These are phyloP conservation scores for Scrobipalpa costella DNA, from an alignment of 2,888 invertebrate genomes.

Conservation along the genomic window DNA sequence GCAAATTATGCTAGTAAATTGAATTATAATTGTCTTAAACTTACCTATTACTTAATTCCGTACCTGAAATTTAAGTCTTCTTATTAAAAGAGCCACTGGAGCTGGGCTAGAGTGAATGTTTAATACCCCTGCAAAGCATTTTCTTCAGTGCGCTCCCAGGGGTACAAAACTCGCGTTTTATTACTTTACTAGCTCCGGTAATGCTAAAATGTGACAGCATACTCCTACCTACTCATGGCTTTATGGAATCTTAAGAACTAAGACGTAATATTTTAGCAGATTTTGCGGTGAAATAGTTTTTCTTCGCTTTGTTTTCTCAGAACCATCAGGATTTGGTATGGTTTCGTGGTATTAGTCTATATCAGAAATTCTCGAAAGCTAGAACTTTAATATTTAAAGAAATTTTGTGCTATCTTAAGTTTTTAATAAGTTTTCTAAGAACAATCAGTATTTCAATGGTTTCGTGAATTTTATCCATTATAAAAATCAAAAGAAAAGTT, in stretches of 20 bases:
- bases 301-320: background rate
- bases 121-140: conserved; percentile 10
- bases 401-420: too few relatives aligned
- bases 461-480: too few relatives aligned
- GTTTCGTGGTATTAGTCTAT: too few relatives aligned
- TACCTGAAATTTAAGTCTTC: background rate
- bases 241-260: conserved; percentile 26
- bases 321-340: background rate
- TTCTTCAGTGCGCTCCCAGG: conserved; percentile 16
- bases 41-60: too few relatives aligned
- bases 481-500: too few relatives aligned
- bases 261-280: conserved; percentile 5
- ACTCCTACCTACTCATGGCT: conserved; percentile 5
- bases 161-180: conserved; percentile 25
- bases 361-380: too few relatives aligned
- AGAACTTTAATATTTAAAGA: too few relatives aligned
- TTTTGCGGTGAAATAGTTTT: conserved; percentile 1
- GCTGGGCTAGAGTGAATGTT: conserved; percentile 17
- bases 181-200: conserved; percentile 28
- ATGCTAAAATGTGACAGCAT: conserved; percentile 30
- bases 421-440: too few relatives aligned
- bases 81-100: conserved; percentile 11
- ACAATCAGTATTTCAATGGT: too few relatives aligned
- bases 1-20: too few relatives aligned
- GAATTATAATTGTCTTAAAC: too few relatives aligned